Base-by-base conservation (phyloP, 2,888 invertebrate genomes). In the Tyria jacobaeae region DNA sequence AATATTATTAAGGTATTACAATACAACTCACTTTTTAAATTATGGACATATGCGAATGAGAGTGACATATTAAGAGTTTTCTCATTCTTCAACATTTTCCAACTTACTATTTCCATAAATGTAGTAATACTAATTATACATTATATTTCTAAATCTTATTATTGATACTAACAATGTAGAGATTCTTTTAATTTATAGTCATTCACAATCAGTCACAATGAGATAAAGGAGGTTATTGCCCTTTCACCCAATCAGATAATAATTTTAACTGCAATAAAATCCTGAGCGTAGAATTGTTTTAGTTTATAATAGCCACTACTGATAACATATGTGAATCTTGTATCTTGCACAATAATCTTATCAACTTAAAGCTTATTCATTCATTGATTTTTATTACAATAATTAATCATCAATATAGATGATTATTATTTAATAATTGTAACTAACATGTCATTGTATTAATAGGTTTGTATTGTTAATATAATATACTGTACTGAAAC, bases 141-240 rank as follows among this genome's bases (percentile, higher is more conserved):
- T n/a, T n/a, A n/a, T n/a, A n/a, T n/a, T n/a, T n/a, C n/a, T n/a
- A n/a, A n/a, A n/a, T n/a, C n/a, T n/a, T n/a, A n/a, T n/a, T n/a
- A n/a, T n/a, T n/a, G n/a, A n/a, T n/a, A n/a, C n/a, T n/a, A n/a
- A n/a, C n/a, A n/a, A n/a, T n/a, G n/a, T n/a, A 7, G 27, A 6
- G 27, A 47, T 47, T 47, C 47, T 47, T 24, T 12, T 24, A 14
- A 15, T 34, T 34, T 9, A 12, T 4, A 6, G 14, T 21, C 34
- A 2, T n/a, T 50, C 17, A 34, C 17, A 34, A 17, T 35, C 14
- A 51, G 24, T 35, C 14, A 51, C 3, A 35, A 24, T 14, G 21
- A 35, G 51, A 51, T 51, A 51, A 34, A 17, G 35, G 24, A 44
- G 17, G 51, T 35, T 24, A 51, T 24, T 51, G 21, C 35, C 51